Evolutionary conservation across 2,797 vertebrate genomes (phyloP), one percentile per base, ranked within the genome.

Genomic region (Aselliscus stoliczkanus): DNA sequence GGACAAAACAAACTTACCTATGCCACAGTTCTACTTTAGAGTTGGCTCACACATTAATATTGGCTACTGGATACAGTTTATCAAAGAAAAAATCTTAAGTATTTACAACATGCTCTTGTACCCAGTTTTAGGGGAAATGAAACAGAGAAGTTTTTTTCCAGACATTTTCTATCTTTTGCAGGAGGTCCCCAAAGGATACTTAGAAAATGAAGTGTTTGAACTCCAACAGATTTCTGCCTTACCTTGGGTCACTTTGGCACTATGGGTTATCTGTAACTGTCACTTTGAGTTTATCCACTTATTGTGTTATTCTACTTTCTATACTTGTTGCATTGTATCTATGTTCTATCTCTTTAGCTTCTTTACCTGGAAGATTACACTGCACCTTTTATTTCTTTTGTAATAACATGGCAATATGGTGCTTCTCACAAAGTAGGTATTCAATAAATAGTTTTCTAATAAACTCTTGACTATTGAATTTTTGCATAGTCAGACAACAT

Each of bases 381-480:
- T 13, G n/a, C 20, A 4, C 4, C 65, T 92, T 87, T 77, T 29
- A 50, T 50, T 88, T 90, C 34, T 84, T 91, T 72, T 39, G 4
- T 79, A 21, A 21, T 29, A 79, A 34, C 31, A 44, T 23, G 52
- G 47, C 44, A 34, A 58, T 80, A 82, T 5, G 7, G 25, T n/a
- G 17, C 47, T 14, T 80, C 47, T 69, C 39, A 86, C 23, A 76
- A 87, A 81, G 64, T 1, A 82, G 58, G 15, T n/a, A 67, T 27
- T 88, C 54, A 73, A 27, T 58, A 89, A 80, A 67, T 64, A 90
- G 54, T 86, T 95, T 93, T 72, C 42, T 72, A 95, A 81, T 88
- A 80, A 83, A 52, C 58, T 65, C 69, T 75, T 65, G 17, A 85
- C 25, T 86, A 65, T 85, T 83, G 72, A 56, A 69, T 73, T 94